Evolutionary conservation across 2,888 invertebrate genomes (phyloP), one percentile per base, ranked within the genome.

Genomic region (Tanytarsus gracilentus): DNA sequence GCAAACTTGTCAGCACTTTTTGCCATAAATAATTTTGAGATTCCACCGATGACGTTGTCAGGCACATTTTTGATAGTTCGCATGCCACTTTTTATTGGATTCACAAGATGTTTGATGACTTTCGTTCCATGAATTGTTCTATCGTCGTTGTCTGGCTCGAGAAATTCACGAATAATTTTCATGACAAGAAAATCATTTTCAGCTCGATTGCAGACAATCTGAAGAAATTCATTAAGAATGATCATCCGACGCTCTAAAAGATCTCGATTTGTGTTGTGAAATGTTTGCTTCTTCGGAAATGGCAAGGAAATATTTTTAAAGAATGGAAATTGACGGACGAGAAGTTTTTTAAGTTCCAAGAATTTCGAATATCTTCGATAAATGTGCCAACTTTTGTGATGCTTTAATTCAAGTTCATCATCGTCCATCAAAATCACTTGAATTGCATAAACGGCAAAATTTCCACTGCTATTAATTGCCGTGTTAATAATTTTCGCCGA

Each of bases 341-440:
- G 81, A 73, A 79, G 82, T 61, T 87, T 86, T 69, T 87, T 86
- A 16, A 97, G 77, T 69, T 93, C 92, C 69, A 94, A 83, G 73
- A 97, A 97, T 73, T 96, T 95, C 18, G 93, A 94, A 71, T 95
- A 97, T 67, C 96, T 75, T 66, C 96, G 77, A 67, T 93, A 91
- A 62, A 95, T 88, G 69, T 93, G 92, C 92, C 94, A 95, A 63
- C 86, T 82, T 66, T 88, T 88, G 65, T 82, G 78, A 65, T 79
- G 79, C 7, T 58, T 18, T 16, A 29, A 2, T 14, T 40, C 55
- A 18, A 26, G 8, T 7, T 18, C 8, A 9, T 84, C 83, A 23
- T 82, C 80, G 11, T 82, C 78, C 67, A 66, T 73, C 62, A 80
- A 80, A 2, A 80, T 83, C 0, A 93, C 90, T 11, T 87, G 82